Conservation (phyloP, 37 sponge, comb jelly and placozoan species). For the Crambe crambe region DNA sequence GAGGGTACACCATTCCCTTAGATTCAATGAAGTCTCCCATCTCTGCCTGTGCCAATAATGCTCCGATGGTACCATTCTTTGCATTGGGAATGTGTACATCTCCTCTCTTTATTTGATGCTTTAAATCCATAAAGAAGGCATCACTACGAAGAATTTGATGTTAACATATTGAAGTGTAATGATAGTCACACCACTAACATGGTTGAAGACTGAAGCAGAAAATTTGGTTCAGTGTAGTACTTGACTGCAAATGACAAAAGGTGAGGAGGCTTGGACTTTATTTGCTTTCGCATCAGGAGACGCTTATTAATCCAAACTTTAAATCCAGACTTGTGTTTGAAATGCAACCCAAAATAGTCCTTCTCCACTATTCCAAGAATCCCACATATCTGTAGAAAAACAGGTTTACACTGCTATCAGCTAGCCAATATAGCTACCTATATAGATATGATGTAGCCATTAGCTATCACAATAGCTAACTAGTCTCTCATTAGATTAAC, state of each 20-base stretch:
- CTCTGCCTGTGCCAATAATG: conserved; percentile 63
- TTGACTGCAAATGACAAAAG: conserved; percentile 62
- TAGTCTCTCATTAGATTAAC: no score
- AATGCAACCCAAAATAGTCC: conserved; percentile 79
- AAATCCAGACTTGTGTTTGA: conserved; percentile 15
- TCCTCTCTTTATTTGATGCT: conserved; percentile 49
- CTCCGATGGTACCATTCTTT: conserved; percentile 49
- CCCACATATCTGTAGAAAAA: conserved; percentile 60
- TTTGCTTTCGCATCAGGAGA: conserved; percentile 39
- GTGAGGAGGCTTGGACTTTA: conserved; percentile 61
- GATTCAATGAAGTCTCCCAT: conserved; percentile 39
- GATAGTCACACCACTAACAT: conserved; percentile 35
- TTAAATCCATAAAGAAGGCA: conserved; percentile 64
- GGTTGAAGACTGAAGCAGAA: conserved; percentile 62
- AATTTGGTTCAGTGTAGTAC: conserved; percentile 61
- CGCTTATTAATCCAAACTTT: conserved; percentile 73
- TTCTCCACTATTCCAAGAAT: conserved; percentile 74
- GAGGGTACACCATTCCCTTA: conserved; percentile 48
- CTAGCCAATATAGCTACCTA: background rate
- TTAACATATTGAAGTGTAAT: no score
- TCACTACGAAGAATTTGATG: no score
- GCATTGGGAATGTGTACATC: conserved; percentile 36
- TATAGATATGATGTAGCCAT: background rate
- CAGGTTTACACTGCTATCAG: background rate
- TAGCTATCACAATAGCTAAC: background rate